Percentiles rank a stretch among this genome's conserved stretches.
Conservation (phyloP, 1,140 invertebrate genomes). For the Diorhabda carinulata region DNA sequence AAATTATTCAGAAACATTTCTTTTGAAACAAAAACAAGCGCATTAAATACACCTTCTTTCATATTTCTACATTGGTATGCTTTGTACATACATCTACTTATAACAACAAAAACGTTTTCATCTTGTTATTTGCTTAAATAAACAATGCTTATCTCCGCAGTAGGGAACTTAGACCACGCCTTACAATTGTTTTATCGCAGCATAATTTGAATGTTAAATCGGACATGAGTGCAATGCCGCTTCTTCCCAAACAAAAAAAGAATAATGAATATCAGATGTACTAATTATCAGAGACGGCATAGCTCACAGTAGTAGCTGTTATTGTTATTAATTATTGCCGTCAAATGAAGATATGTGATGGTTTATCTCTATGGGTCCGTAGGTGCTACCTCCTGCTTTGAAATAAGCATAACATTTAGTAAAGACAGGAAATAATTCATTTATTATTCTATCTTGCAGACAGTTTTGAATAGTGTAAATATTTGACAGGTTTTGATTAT, state of each 20-base stretch:
- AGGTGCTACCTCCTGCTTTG: too few species aligned
- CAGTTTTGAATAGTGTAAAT: too few species aligned
- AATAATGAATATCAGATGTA: background rate
- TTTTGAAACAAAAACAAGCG: background rate
- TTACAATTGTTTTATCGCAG: background rate
- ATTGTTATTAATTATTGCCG: too few species aligned
- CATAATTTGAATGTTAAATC: conserved; percentile 3
- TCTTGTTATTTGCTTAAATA: conserved; percentile 3
- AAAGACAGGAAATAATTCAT: too few species aligned
- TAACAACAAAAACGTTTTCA: background rate
- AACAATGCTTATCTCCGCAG: background rate
- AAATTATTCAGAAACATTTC: background rate
- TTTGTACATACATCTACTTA: background rate
- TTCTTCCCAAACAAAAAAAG: background rate
- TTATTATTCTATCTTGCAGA: too few species aligned
- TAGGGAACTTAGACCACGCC: background rate
- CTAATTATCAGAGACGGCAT: background rate
- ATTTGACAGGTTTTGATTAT: too few species aligned
- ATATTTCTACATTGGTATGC: background rate
- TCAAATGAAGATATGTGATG: too few species aligned
- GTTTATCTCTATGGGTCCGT: too few species aligned
- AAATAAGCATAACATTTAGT: too few species aligned
- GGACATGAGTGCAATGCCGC: background rate
- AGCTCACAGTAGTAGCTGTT: background rate
- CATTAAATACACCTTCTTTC: background rate